A percentile compares a stretch with the other conserved stretches of the same genome.
These are phyloP conservation scores for Melanotaenia nigrans DNA, from an alignment of 2,797 vertebrate genomes.

Conservation along the genomic window DNA sequence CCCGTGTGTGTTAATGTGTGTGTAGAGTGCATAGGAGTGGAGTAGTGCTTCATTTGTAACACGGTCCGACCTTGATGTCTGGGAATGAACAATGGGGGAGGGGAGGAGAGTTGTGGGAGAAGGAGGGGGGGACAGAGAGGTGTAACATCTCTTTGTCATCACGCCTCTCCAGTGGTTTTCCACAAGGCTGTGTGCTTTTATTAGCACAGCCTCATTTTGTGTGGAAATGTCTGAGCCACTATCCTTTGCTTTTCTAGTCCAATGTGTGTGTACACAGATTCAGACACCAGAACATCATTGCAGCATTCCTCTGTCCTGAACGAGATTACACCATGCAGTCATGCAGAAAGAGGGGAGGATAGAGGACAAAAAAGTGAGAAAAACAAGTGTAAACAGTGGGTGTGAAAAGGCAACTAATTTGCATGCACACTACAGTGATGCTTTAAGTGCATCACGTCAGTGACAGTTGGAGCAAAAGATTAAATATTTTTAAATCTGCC, in stretches of 20 bases:
- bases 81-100: conserved; percentile 72
- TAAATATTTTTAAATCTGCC: not conserved
- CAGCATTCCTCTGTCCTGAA: conserved; percentile 69
- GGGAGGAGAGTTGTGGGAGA: conserved; percentile 48
- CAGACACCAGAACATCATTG: conserved; percentile 70
- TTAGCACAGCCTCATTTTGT: conserved; percentile 46
- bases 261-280: conserved; percentile 43
- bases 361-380: conserved; percentile 30
- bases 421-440: not conserved
- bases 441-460: conserved; percentile 5
- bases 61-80: conserved; percentile 73
- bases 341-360: conserved; percentile 38
- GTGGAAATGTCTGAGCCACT: conserved; percentile 41
- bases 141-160: conserved; percentile 79
- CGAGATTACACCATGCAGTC: conserved; percentile 64
- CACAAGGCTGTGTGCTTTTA: conserved; percentile 52
- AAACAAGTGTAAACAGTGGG: conserved; percentile 25
- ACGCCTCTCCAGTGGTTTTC: conserved; percentile 70
- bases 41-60: conserved; percentile 70
- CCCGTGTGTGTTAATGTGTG: conserved; percentile 30
- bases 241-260: conserved; percentile 47
- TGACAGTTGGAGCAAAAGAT: conserved; percentile 8
- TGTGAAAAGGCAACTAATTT: conserved; percentile 16
- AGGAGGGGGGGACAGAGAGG: conserved; percentile 56
- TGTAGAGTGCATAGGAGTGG: conserved; percentile 50